Conservation (phyloP, 1,140 invertebrate genomes). For the Drosophila serrata region DNA sequence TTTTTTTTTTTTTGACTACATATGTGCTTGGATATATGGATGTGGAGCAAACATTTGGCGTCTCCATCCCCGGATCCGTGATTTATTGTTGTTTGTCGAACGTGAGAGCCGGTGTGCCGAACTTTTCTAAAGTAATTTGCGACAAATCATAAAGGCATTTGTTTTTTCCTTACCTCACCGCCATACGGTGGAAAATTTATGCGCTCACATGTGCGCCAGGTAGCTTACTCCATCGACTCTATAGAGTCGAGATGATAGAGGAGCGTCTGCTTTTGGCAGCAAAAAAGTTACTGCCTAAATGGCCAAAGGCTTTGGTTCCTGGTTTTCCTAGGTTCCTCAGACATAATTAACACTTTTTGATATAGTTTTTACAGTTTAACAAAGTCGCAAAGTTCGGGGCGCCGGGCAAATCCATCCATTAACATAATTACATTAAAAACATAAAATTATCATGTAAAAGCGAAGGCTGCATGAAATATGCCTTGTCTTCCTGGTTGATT, state of each 20-base stretch:
- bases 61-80: slow-evolving; percentile 29
- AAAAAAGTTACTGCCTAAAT: slow-evolving; percentile 49
- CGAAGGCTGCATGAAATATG: slow-evolving; percentile 32
- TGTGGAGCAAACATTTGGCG: slow-evolving; percentile 37
- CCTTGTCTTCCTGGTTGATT: slow-evolving; percentile 64
- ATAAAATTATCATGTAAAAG: slow-evolving; percentile 78
- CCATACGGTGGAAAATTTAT: slow-evolving; percentile 46
- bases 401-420: slow-evolving; percentile 72
- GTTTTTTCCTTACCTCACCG: slow-evolving; percentile 8
- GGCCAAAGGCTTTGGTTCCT: slow-evolving; percentile 21
- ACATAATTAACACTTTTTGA: slow-evolving; percentile 83
- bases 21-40: slow-evolving; percentile 3
- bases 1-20: slow-evolving; percentile 2
- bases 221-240: slow-evolving; percentile 7
- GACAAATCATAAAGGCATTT: slow-evolving; percentile 79
- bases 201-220: slow-evolving; percentile 43
- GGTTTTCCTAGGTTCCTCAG: slow-evolving; percentile 18
- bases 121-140: slow-evolving; percentile 82
- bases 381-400: slow-evolving; percentile 57
- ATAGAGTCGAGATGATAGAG: neutral
- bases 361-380: slow-evolving; percentile 74
- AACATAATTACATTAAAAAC: slow-evolving; percentile 79
- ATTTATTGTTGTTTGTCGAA: slow-evolving; percentile 83
- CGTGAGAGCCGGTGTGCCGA: slow-evolving; percentile 55
- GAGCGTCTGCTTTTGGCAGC: slow-evolving; percentile 25